A percentile compares a stretch with the other conserved stretches of the same genome.
Conservation (phyloP, 1,140 invertebrate species). For the Lepidostoma basale region DNA sequence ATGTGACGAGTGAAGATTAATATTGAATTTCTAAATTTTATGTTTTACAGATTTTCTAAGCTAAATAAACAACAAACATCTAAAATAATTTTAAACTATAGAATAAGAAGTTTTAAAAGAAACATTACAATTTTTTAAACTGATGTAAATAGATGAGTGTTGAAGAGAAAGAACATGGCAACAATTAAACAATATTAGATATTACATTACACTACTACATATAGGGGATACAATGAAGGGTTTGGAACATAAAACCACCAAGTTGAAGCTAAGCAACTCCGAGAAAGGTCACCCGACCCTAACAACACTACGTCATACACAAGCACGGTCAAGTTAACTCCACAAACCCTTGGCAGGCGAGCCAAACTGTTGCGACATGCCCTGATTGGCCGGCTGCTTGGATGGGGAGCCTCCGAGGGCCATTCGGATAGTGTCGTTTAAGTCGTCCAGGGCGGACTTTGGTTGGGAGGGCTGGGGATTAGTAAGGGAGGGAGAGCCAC, state of each 20-base stretch:
- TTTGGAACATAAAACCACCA: background rate
- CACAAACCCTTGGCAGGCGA: conserved; percentile 65
- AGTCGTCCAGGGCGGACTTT: conserved; percentile 73
- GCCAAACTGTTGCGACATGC: conserved; percentile 61
- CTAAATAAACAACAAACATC: no score
- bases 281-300: background rate
- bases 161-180: no score
- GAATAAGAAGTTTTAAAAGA: no score
- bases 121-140: no score
- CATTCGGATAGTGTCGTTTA: conserved; percentile 73
- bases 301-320: background rate
- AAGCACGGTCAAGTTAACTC: conserved; percentile 7
- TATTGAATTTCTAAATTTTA: no score
- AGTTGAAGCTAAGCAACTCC: background rate
- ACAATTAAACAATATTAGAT: no score
- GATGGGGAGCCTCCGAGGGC: conserved; percentile 70
- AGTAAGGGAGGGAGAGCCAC: conserved; percentile 57
- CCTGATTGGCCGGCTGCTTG: conserved; percentile 55
- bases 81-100: no score
- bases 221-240: background rate
- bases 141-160: no score
- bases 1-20: no score
- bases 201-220: no score
- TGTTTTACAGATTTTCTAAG: no score
- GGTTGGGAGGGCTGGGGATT: conserved; percentile 53